Evolutionary conservation across 1,140 invertebrate species (phyloP).

Genomic region (Drosophila sechellia): DNA sequence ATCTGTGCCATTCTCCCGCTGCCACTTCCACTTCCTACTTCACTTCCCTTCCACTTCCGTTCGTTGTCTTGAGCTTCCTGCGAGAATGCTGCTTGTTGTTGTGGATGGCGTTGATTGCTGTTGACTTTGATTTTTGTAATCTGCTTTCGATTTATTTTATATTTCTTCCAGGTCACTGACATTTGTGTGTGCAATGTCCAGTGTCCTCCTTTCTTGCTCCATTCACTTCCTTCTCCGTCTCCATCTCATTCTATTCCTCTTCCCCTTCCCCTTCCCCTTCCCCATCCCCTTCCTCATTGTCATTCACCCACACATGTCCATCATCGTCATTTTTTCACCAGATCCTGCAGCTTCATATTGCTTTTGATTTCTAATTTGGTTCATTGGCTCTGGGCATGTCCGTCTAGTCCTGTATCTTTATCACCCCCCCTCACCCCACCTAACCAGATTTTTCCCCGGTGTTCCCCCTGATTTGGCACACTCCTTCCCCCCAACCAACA

Average conservation of each 20-base stretch:
- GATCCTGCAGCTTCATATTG: slow-evolving; percentile 33
- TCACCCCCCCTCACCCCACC: background rate
- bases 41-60: slow-evolving; percentile 19
- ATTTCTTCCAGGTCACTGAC: slow-evolving; percentile 77
- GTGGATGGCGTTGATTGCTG: slow-evolving; percentile 70
- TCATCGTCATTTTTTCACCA: slow-evolving; percentile 28
- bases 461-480: background rate
- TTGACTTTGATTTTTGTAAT: slow-evolving; percentile 82
- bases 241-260: background rate
- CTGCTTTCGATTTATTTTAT: slow-evolving; percentile 77
- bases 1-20: slow-evolving; percentile 5
- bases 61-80: slow-evolving; percentile 28
- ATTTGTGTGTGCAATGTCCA: slow-evolving; percentile 54
- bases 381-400: slow-evolving; percentile 57
- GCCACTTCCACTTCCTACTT: background rate
- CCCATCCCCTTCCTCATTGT: too few relatives aligned
- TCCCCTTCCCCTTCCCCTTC: background rate
- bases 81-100: slow-evolving; percentile 9
- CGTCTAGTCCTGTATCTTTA: slow-evolving; percentile 8
- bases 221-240: background rate
- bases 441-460: background rate
- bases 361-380: slow-evolving; percentile 71
- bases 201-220: slow-evolving; percentile 12
- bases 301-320: slow-evolving; percentile 22
- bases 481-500: too few relatives aligned